A percentile compares a stretch with the other conserved stretches of the same genome.
phyloP scores from a whole-genome alignment of 2,888 invertebrate species.

The Dysmachus trigonus region DNA sequence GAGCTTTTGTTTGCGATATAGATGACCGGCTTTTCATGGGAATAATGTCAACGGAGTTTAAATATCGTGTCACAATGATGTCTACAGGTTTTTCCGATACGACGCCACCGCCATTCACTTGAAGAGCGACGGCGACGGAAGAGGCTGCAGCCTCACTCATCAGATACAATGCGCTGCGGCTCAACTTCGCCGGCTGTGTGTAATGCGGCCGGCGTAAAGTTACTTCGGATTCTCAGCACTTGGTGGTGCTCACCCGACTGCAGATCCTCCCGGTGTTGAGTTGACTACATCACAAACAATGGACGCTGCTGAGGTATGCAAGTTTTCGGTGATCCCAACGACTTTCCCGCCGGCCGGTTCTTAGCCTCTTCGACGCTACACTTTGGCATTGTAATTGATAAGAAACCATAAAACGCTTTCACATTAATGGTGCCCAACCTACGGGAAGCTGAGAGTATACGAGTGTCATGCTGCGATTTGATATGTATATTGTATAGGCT shows the following conservation, averaged over 20 bases:
- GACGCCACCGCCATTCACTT: neutral
- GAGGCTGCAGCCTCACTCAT: neutral
- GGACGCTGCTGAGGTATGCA: neutral
- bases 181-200: neutral
- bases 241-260: constrained; percentile 5
- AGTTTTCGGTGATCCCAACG: neutral
- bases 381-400: neutral
- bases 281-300: constrained; percentile 11
- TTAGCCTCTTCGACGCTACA: neutral
- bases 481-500: neutral
- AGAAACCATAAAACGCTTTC: neutral
- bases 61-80: neutral
- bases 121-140: neutral
- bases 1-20: neutral
- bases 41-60: neutral
- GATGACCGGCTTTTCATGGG: neutral
- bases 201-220: neutral
- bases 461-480: neutral
- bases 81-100: neutral
- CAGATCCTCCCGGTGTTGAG: neutral
- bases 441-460: neutral
- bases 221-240: neutral
- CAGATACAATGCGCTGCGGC: neutral
- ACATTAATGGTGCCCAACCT: neutral
- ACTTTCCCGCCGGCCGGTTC: neutral